Base-by-base conservation (phyloP, 2,113 vertebrate genomes). In the Nesogale talazaci region DNA sequence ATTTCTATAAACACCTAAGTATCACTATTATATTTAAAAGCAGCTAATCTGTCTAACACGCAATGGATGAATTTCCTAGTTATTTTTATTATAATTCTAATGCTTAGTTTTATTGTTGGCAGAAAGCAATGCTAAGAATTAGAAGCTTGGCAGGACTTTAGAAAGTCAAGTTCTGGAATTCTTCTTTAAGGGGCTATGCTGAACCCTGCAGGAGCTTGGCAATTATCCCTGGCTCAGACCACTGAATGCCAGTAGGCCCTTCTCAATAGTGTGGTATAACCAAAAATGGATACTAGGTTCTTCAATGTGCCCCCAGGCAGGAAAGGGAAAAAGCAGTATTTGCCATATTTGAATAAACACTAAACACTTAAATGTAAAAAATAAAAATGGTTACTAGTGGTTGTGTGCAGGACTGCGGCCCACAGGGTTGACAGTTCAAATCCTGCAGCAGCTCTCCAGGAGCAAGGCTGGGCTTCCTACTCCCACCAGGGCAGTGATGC, bases 291-390 rank as follows among this genome's bases (percentile, higher is more conserved):
- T 19, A 4, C 7, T 38, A n/a, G 12, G 56, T 82, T 92, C 90
- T 88, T 34, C 59, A 82, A 19, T 84, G 83, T 79, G 20, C 52
- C 25, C 20, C 14, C 29, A 40, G 40, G 14, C 5, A 36, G 12
- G 61, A 38, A 3, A 57, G 29, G 74, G 57, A 8, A 40, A 17
- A 25, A 84, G 34, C 10, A 70, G 17, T 70, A 80, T 25, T 63
- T 69, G 27, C 4, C n/a, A 59, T 56, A 72, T 46, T 63, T n/a
- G 70, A 20, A 9, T 17, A 65, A 31, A 77, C n/a, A n/a, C n/a
- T 84, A 88, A 65, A 88, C 52, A 72, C 69, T 80, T 94, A 86
- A 76, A 79, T 17, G 19, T 57, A 90, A 31, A 90, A 95, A 91
- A 85, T 61, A 56, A 72, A 91, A 92, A 52, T 46, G 38, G 65